Base-by-base conservation (phyloP, 2,888 invertebrate species). In the Pollenia amentaria region DNA sequence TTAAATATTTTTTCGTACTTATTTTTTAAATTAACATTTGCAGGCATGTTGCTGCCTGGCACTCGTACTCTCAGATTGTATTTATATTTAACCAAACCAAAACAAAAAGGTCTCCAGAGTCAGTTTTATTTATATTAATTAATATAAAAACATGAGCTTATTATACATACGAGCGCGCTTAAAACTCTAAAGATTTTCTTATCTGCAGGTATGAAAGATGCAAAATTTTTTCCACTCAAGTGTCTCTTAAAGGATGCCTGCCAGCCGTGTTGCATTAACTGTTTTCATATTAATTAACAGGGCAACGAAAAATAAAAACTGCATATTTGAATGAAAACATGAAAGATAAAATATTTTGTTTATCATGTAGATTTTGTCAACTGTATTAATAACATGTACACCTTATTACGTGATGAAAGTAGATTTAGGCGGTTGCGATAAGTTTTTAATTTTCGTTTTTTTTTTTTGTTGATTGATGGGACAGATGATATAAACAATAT, bases 101-200 rank as follows among this genome's bases (percentile, higher is more conserved):
- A 57, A 21, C 8, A 64, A 76, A 57, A 81, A 77, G 67, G 77
- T 77, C 81, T 85, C 81, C 51, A 65, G 81, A 72, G 81, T 81
- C 80, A 70, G 64, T 65, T 77, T 77, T 81, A 77, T 81, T 77
- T 81, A 65, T 85, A 81, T 77, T 85, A 85, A 85, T 85, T 85
- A 85, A 85, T 85, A 85, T 67, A 79, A 84, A 84, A 79, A 73
- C 84, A 84, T 73, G 78, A 73, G 84, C 84, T 84, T 84, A 84
- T 84, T 84, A 78, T 73, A 73, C 60, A 60, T 72, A 72, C 84
- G 72, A 84, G 78, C 65, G 62, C 72, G 48, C 72, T 75, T 84
- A 67, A 78, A 79, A 53, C 78, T 78, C 77, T 73, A 44, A 79
- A 73, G 78, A 67, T 64, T 83, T 67, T 79, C 60, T 73, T 84